These are phyloP conservation scores for Harpagus bidentatus DNA, from an alignment of 2,113 vertebrate species.

Conservation along the genomic window DNA sequence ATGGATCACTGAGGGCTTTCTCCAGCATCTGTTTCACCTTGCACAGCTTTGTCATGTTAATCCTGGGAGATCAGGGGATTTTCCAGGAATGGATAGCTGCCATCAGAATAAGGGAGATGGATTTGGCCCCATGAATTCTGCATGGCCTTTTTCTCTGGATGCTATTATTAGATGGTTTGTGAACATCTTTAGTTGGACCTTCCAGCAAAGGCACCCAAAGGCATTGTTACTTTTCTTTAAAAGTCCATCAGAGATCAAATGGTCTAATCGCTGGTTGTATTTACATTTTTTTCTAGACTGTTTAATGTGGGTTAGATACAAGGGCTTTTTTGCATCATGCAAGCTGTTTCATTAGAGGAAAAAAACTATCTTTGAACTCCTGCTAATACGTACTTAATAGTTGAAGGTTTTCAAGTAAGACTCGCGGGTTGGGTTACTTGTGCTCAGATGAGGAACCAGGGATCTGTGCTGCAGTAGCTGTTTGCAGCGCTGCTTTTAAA, in stretches of 20 bases:
- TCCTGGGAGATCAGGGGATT: background rate
- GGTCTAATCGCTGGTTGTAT: background rate
- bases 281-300: slow-evolving; percentile 3
- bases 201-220: background rate
- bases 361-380: background rate
- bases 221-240: fast-evolving
- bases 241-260: background rate
- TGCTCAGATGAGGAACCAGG: background rate
- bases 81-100: background rate
- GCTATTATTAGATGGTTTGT: fast-evolving
- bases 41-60: background rate
- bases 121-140: background rate
- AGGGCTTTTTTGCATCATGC: background rate
- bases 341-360: background rate
- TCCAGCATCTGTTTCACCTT: background rate
- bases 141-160: background rate
- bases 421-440: fast-evolving
- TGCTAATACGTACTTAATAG: fast-evolving
- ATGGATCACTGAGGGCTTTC: background rate
- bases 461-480: fast-evolving
- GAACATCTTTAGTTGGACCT: background rate
- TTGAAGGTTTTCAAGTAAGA: background rate
- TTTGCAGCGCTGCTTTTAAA: background rate
- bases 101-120: fast-evolving
- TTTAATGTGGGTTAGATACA: background rate